Evolutionary conservation across 2,888 invertebrate genomes (phyloP), one percentile per base, ranked within the genome.

Genomic region (Drosophila borealis): DNA sequence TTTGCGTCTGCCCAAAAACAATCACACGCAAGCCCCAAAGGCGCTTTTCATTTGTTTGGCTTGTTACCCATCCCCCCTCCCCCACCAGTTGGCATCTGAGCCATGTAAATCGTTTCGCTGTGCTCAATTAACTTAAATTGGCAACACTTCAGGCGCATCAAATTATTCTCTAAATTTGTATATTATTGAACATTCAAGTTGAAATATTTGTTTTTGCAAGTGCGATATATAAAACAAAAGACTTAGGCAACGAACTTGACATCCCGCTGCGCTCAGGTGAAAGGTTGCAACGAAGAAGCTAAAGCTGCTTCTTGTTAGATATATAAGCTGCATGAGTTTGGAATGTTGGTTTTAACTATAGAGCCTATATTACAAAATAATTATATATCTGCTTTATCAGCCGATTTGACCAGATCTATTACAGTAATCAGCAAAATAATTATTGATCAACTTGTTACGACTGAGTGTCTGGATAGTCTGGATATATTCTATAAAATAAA

Each of bases 231-330:
- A 4, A 63, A 83, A 80, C 82, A 42, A 87, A 90, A 84, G 88
- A 90, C 88, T 89, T 70, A 84, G 78, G 73, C 73, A 73, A 78
- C 81, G 70, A 90, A 82, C 89, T 78, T 81, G 85, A 50, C 79
- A 44, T 33, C 48, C 64, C 48, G 56, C 45, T 39, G 55, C n/a
- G 57, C 51, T 11, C 13, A 33, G 33, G 13, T 55, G 54, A 54
- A 33, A 25, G 25, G 51, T 39, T 11, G 37, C 29, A n/a, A 34
- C 8, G 8, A 29, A 29, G 8, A 34, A 56, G 25, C 11, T 33
- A 37, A 59, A 33, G 33, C 19, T 2, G 57, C 11, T 33, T n/a
- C 29, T 8, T 2, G n/a, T 9, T 13, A 10, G 5, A 42, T 42
- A n/a, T 8, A 13, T 34, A 13, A 36, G 13, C 11, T 19, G 1